Evolutionary conservation across 2,888 invertebrate genomes (phyloP).

Genomic region (Acholoe squamosa): DNA sequence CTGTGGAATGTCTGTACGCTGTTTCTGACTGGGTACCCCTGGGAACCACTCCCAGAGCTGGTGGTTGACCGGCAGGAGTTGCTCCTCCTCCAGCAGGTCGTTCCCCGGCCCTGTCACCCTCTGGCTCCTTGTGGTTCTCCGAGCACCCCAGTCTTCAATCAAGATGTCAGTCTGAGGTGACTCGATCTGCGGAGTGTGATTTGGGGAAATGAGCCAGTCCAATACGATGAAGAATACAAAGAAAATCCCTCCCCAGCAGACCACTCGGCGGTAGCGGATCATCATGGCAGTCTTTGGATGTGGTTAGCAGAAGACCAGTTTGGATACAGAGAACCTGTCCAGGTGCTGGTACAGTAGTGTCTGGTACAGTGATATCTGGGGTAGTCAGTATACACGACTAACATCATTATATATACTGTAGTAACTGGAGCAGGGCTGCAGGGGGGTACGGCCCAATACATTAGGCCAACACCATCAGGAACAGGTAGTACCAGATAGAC

Average conservation of each 20-base stretch:
- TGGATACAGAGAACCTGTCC: too few species aligned
- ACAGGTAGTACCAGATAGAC: too few species aligned
- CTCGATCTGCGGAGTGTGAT: not conserved
- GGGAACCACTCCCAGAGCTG: constrained; percentile 39
- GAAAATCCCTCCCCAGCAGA: not conserved
- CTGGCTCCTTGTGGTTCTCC: not conserved
- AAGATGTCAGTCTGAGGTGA: constrained; percentile 31
- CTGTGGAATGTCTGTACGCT: not conserved
- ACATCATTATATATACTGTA: too few species aligned
- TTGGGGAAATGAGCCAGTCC: constrained; percentile 33
- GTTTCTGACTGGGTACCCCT: not conserved
- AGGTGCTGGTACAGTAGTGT: too few species aligned
- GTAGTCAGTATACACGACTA: too few species aligned
- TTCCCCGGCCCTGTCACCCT: not conserved
- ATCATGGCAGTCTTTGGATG: not conserved
- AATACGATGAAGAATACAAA: constrained; percentile 22
- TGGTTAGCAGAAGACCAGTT: too few species aligned
- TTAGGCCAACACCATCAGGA: too few species aligned
- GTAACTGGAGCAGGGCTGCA: too few species aligned
- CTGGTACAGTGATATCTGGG: too few species aligned
- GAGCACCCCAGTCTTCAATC: not conserved
- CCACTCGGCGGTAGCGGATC: constrained; percentile 28
- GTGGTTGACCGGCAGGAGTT: not conserved
- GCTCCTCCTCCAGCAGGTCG: not conserved
- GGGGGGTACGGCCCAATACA: too few species aligned